Base-by-base conservation (phyloP, 2,113 vertebrate genomes). In the Grallaria varia region DNA sequence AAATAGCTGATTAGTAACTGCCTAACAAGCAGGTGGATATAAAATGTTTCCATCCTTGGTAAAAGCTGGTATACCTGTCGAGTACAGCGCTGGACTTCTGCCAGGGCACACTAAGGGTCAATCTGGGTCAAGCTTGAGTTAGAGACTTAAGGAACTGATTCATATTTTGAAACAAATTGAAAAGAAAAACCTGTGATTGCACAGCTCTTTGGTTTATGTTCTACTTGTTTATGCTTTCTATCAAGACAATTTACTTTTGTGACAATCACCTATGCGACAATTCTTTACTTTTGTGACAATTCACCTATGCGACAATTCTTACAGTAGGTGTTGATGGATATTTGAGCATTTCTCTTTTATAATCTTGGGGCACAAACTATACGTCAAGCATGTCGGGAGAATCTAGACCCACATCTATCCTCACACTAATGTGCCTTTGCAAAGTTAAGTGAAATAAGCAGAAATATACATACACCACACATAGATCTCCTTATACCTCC, bases 401-500 rank as follows among this genome's bases (percentile, higher is more conserved):
- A 52, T 23, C 24, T 50, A 28, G 39, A 81, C 35, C 9, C 12
- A 40, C 35, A 19, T 50, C 30, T 23, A 13, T 23, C 39, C 15
- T 87, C 12, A 37, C 8, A 35, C 4, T 23, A 37, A 49, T 13
- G 10, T 1, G 0, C 6, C 18, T 31, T 44, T 8, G 14, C 12
- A 49, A 59, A 63, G 2, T 4, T 30, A 42, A 63, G 17, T 1
- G 0, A 55, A 12, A 16, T n/a, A 83, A 50, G 21, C 30, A 45
- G 62, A 82, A 37, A 74, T 24, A 10, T 9, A 28, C 6, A 4
- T 14, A 9, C 10, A 10, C 4, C 8, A 14, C 12, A 12, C 10
- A 6, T 8, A 6, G 6, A 2, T 1, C 1, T 8, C 14, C 14
- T 39, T 24, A 47, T 23, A 20, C 4, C 7, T 28, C 8, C 7